Percentiles rank a stretch among this genome's conserved stretches.
Conservation (phyloP, 2,113 vertebrate species). For the Aix galericulata region DNA sequence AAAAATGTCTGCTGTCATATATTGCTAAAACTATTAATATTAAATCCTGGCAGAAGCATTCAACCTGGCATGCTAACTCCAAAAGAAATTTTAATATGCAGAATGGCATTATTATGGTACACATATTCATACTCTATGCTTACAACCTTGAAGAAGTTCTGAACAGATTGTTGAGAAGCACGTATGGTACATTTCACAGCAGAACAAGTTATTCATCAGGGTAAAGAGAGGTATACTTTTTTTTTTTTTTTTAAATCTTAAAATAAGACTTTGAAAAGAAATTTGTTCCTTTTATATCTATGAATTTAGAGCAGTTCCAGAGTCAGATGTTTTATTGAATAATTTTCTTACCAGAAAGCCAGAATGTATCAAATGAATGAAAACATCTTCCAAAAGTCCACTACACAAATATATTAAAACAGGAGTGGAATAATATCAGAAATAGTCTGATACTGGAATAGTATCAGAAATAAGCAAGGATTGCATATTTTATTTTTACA, state of each 20-base stretch:
- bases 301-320: not conserved
- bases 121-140: not conserved
- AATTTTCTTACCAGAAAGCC: not conserved
- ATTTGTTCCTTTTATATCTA: not conserved
- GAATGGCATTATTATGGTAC: not conserved
- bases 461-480: not conserved
- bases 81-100: not conserved
- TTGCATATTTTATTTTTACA: not conserved
- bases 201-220: not conserved
- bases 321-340: not conserved
- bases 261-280: not conserved
- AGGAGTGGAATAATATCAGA: not conserved
- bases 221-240: not conserved
- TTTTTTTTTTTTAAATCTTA: not conserved
- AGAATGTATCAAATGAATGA: not conserved
- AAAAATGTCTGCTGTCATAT: not conserved
- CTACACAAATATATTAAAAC: not conserved
- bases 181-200: not conserved
- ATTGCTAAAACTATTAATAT: not conserved
- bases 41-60: not conserved
- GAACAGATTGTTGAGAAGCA: not conserved
- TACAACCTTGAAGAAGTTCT: not conserved
- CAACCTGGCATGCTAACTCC: not conserved
- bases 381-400: not conserved
- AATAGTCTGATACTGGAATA: not conserved